Percentiles rank a stretch among this genome's conserved stretches.
Conservation (phyloP, 2,113 vertebrate genomes). For the Dasypus novemcinctus region DNA sequence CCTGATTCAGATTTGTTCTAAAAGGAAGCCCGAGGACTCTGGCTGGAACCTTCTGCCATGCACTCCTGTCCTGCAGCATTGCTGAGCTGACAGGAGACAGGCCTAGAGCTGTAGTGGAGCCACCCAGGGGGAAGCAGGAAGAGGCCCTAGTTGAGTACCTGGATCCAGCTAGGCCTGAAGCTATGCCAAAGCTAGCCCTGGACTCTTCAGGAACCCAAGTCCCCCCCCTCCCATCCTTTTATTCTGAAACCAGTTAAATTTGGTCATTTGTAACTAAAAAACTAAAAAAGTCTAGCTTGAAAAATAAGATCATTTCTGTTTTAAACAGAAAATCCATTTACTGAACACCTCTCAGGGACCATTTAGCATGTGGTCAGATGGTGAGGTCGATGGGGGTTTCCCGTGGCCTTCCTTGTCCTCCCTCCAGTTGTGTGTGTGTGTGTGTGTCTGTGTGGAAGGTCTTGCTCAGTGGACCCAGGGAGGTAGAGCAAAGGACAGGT, state of each 20-base stretch:
- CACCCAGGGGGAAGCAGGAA: rapidly evolving
- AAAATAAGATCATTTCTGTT: neutral
- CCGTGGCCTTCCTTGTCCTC: too few species aligned
- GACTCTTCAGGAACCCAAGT: neutral
- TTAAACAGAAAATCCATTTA: neutral
- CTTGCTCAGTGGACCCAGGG: neutral
- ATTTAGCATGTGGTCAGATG: neutral
- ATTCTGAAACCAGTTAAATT: neutral
- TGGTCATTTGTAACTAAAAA: neutral
- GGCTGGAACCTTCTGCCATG: neutral
- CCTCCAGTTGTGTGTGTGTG: too few species aligned
- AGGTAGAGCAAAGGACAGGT: neutral
- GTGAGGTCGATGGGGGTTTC: neutral
- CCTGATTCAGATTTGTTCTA: neutral
- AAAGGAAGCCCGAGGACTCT: neutral
- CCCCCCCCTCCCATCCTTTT: neutral
- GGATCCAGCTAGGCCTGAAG: neutral
- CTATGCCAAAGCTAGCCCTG: neutral
- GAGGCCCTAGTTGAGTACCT: neutral
- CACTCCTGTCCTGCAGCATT: neutral
- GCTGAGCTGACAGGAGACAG: neutral
- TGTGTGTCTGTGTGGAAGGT: too few species aligned
- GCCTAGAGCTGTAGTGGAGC: neutral
- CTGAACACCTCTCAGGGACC: neutral
- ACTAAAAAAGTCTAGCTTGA: neutral